Evolutionary conservation across 2,797 vertebrate species (phyloP).

Genomic region (Chloroceryle amazona): DNA sequence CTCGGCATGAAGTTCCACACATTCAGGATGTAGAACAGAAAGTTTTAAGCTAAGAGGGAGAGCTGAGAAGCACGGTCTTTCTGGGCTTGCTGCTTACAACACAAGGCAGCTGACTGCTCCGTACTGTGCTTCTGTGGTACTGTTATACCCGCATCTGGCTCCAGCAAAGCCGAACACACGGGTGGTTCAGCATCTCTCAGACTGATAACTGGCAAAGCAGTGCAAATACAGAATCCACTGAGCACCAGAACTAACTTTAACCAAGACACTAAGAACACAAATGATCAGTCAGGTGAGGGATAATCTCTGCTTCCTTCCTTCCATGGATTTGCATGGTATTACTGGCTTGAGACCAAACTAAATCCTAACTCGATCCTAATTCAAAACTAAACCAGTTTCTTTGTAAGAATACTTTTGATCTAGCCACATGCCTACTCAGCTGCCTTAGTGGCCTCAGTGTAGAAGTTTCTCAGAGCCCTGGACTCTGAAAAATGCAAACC

Average conservation of each 20-base stretch:
- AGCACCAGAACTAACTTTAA: neutral
- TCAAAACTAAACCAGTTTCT: neutral
- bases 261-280: neutral
- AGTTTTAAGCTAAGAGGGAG: neutral
- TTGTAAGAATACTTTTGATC: neutral
- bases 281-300: neutral
- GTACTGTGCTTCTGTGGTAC: neutral
- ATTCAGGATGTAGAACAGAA: neutral
- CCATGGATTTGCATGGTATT: neutral
- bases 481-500: neutral
- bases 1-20: neutral
- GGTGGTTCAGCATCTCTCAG: neutral
- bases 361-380: neutral
- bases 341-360: neutral
- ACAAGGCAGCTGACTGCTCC: neutral
- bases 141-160: neutral
- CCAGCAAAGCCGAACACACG: neutral
- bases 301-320: neutral
- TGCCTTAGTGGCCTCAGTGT: fast-evolving
- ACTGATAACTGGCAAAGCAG: neutral
- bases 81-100: neutral
- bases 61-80: neutral
- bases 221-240: neutral
- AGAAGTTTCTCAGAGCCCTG: neutral
- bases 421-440: neutral